Base-by-base conservation (phyloP, 2,113 vertebrate genomes). In the Psettodes erumei region DNA sequence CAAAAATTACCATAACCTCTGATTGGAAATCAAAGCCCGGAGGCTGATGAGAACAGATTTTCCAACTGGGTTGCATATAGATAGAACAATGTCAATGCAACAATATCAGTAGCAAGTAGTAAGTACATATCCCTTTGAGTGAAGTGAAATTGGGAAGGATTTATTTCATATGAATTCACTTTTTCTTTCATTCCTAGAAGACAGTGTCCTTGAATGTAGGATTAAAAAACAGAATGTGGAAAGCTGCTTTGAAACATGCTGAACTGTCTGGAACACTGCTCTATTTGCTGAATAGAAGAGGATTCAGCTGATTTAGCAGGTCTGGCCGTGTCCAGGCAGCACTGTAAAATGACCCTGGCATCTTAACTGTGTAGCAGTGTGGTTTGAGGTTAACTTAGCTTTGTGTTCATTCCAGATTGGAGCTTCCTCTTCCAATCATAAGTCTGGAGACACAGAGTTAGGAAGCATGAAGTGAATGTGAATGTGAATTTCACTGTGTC, bases 391-490 rank as follows among this genome's bases (percentile, higher is more conserved):
- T 0, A 62, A 19, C 40, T 54, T n/a, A 43, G 21, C 55, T 37
- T 64, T 11, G 32, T 60, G 35, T 69, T 56, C 37, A 18, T 40
- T 27, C 43, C 70, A 75, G 71, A 71, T 64, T 77, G 61, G 42
- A 75, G 35, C 42, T 63, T 48, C 35, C 59, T 65, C 61, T 75
- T 71, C 71, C 30, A 63, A 47, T 66, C 55, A 71, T 55, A 50
- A 13, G 30, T 59, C 21, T 55, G 60, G 45, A 53, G n/a, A n/a
- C n/a, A n/a, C n/a, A n/a, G n/a, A n/a, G n/a, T n/a, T 27, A 47
- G 35, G 32, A 50, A 33, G 38, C 33, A 18, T 35, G n/a, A 55
- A 63, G 30, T 4, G 47, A 50, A 50, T 40, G 62, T 62, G n/a
- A n/a, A n/a, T n/a, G n/a, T n/a, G n/a, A n/a, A 38, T 65, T 45